phyloP scores from a whole-genome alignment of 2,797 vertebrate genomes.

The Serranus cabrilla region DNA sequence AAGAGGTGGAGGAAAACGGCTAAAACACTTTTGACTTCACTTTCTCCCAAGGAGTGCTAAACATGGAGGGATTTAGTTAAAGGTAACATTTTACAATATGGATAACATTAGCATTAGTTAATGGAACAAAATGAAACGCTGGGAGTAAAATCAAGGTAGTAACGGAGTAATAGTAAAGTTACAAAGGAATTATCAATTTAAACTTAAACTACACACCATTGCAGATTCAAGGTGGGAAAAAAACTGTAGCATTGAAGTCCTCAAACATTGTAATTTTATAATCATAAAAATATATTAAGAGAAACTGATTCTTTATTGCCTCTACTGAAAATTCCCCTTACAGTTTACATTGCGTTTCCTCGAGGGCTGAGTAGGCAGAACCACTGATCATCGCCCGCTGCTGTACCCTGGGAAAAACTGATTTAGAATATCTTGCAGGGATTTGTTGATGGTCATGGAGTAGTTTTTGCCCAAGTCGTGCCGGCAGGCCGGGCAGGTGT shows the following conservation, averaged over 20 bases:
- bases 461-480: constrained; percentile 92
- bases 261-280: constrained; percentile 74
- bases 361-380: constrained; percentile 35
- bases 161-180: constrained; percentile 57
- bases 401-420: constrained; percentile 98
- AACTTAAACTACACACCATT: constrained; percentile 58
- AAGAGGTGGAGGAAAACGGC: constrained; percentile 29
- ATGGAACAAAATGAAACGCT: constrained; percentile 48
- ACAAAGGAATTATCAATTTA: constrained; percentile 55
- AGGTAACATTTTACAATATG: constrained; percentile 45
- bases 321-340: constrained; percentile 78
- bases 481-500: constrained; percentile 96
- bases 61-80: constrained; percentile 48
- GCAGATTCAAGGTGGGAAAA: constrained; percentile 59
- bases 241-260: constrained; percentile 64
- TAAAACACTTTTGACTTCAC: constrained; percentile 25
- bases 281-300: constrained; percentile 88
- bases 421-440: constrained; percentile 90
- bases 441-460: constrained; percentile 90
- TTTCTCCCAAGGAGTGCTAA: constrained; percentile 44
- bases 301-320: constrained; percentile 82
- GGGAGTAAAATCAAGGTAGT: constrained; percentile 38
- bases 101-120: constrained; percentile 62
- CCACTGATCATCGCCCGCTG: constrained; percentile 91
- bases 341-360: constrained; percentile 73